Conservation (phyloP, 2,888 invertebrate genomes). For the Lutraria lutraria region DNA sequence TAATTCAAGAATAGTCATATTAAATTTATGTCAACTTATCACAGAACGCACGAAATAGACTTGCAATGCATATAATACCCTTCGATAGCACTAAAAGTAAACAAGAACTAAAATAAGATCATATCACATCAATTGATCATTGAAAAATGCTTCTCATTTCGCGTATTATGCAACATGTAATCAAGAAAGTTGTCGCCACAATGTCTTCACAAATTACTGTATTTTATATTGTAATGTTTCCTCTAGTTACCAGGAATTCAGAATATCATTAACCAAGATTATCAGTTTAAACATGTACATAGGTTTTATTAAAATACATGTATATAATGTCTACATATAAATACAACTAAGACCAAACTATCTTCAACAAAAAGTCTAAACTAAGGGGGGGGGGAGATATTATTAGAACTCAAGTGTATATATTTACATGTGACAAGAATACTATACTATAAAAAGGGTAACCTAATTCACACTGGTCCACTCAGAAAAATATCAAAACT, state of each 20-base stretch:
- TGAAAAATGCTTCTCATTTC: not conserved
- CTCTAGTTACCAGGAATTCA: too few relatives aligned
- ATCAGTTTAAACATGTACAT: too few relatives aligned
- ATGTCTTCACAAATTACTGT: not conserved
- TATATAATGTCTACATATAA: not conserved
- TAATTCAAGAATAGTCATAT: not conserved
- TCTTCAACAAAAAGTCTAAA: not conserved
- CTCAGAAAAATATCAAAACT: constrained; percentile 5
- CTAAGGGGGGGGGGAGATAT: not conserved
- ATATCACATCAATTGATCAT: not conserved
- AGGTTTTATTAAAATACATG: not conserved
- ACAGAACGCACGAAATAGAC: not conserved
- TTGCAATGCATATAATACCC: not conserved
- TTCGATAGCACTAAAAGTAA: not conserved
- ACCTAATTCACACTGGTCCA: constrained; percentile 1
- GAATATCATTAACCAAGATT: too few relatives aligned
- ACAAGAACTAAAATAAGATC: not conserved
- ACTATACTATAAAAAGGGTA: not conserved
- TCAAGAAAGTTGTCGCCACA: not conserved
- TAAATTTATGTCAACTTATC: not conserved
- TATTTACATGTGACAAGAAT: too few relatives aligned
- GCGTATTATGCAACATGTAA: too few relatives aligned
- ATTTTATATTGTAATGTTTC: too few relatives aligned
- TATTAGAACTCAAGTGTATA: not conserved
- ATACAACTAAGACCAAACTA: not conserved